phyloP scores from a whole-genome alignment of 2,113 vertebrate species.

The Misgurnus anguillicaudatus region DNA sequence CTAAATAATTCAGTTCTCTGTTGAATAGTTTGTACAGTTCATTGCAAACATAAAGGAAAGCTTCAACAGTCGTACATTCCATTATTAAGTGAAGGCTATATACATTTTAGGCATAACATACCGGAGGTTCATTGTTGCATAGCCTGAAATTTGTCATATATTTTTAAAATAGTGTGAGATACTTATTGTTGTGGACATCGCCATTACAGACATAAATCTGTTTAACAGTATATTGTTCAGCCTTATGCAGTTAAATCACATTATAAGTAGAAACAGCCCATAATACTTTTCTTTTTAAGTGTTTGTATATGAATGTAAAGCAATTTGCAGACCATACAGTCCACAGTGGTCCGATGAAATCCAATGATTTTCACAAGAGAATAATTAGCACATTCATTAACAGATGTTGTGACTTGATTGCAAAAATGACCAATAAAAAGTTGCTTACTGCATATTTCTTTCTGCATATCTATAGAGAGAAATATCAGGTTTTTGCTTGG shows the following conservation, averaged over 20 bases:
- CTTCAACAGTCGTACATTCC: conserved; percentile 56
- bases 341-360: conserved; percentile 17
- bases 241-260: conserved; percentile 46
- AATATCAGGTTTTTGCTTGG: conserved; percentile 37
- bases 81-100: conserved; percentile 28
- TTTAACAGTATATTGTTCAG: conserved; percentile 35
- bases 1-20: conserved; percentile 7
- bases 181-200: conserved; percentile 40
- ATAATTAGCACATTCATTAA: conserved; percentile 44
- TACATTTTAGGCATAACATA: conserved; percentile 46
- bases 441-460: background rate
- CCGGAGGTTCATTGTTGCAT: conserved; percentile 57
- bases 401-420: conserved; percentile 46
- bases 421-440: conserved; percentile 25
- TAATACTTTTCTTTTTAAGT: conserved; percentile 1
- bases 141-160: conserved; percentile 49
- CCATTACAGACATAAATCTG: conserved; percentile 23
- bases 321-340: background rate
- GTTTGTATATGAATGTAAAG: conserved; percentile 16
- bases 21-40: conserved; percentile 21
- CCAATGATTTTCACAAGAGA: conserved; percentile 33
- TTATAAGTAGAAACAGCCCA: conserved; percentile 42
- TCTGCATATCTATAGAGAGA: conserved; percentile 2
- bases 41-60: conserved; percentile 37
- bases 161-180: conserved; percentile 27